Conservation (phyloP, 2,888 invertebrate species). For the Micropterix aruncella region DNA sequence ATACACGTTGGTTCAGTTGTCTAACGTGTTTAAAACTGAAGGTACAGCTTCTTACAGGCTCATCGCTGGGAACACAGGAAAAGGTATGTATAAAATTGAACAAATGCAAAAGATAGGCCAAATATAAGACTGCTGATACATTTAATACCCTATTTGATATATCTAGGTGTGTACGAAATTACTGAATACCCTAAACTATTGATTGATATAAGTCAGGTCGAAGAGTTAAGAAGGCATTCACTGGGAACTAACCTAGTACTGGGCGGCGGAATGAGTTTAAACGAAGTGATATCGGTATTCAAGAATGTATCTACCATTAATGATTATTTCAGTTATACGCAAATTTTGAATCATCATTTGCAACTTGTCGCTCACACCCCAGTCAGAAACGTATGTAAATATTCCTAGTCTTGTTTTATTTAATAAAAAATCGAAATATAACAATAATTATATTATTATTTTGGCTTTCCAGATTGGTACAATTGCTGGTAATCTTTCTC, state of each 20-base stretch:
- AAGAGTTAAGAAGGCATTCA: conserved; percentile 34
- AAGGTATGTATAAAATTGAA: conserved; percentile 29
- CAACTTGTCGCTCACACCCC: conserved; percentile 58
- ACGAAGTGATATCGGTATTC: conserved; percentile 37
- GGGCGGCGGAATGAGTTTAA: conserved; percentile 46
- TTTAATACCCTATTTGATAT: background rate
- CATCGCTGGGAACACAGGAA: conserved; percentile 59
- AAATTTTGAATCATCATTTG: conserved; percentile 46
- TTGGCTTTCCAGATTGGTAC: conserved; percentile 37
- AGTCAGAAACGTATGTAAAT: conserved; percentile 62
- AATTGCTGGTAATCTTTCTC: conserved; percentile 51
- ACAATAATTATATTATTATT: no score
- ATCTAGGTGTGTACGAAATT: background rate
- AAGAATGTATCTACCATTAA: conserved; percentile 18
- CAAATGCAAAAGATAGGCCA: background rate
- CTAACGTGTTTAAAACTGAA: conserved; percentile 26
- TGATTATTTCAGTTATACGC: conserved; percentile 42
- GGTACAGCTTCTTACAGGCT: conserved; percentile 38
- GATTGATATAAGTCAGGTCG: conserved; percentile 47
- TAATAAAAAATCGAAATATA: background rate
- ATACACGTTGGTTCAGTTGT: conserved; percentile 30
- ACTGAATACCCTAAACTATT: conserved; percentile 27
- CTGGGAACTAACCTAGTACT: conserved; percentile 32
- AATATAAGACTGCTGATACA: no score
- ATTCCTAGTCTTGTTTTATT: no score